Percentiles rank a stretch among this genome's conserved stretches.
phyloP scores from a whole-genome alignment of 1,140 invertebrate genomes.

The Nasonia vitripennis region DNA sequence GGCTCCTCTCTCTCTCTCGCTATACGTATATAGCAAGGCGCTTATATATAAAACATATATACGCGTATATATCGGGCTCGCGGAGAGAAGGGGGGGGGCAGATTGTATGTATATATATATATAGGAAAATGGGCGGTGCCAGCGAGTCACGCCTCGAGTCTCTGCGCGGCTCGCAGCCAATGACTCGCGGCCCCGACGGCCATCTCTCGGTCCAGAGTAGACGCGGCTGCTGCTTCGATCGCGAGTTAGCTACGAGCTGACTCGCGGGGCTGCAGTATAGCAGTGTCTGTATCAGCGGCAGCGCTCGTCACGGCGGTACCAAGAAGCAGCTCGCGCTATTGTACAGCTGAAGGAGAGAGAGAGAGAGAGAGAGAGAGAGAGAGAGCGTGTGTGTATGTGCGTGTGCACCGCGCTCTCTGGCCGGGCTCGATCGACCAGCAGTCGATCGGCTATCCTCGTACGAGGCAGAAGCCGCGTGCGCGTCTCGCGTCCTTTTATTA shows the following conservation, averaged over 20 bases:
- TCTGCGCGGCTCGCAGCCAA: slow-evolving; percentile 27
- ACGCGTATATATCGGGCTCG: neutral
- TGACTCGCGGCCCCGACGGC: slow-evolving; percentile 34
- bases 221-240: slow-evolving; percentile 38
- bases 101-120: neutral
- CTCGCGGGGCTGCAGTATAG: slow-evolving; percentile 15
- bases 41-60: neutral
- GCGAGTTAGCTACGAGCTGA: slow-evolving; percentile 2
- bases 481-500: neutral
- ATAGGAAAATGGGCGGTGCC: neutral
- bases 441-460: slow-evolving; percentile 27
- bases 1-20: neutral
- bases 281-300: neutral
- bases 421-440: slow-evolving; percentile 18
- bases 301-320: slow-evolving; percentile 3
- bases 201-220: slow-evolving; percentile 43
- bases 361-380: neutral
- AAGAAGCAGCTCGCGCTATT: slow-evolving; percentile 2
- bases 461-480: neutral
- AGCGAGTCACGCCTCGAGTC: slow-evolving; percentile 1
- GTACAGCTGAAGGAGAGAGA: neutral
- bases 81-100: too few species aligned
- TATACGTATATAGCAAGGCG: neutral
- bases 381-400: neutral
- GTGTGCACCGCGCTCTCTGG: neutral